These are phyloP conservation scores for Lontra canadensis DNA, from an alignment of 2,113 vertebrate genomes.

Conservation along the genomic window DNA sequence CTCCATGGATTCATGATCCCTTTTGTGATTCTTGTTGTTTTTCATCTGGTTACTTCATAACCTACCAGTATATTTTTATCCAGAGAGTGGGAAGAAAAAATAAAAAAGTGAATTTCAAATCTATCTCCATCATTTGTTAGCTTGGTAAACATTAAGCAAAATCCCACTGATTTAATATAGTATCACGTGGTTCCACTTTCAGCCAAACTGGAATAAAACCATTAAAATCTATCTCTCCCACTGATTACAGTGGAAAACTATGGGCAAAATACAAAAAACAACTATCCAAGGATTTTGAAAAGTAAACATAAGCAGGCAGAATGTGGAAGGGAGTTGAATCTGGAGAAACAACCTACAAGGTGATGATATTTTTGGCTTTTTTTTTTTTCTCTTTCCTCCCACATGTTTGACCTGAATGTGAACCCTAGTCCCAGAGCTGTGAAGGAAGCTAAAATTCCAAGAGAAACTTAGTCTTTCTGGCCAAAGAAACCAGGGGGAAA, in stretches of 20 bases:
- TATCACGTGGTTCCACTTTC: background rate
- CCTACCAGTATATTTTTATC: background rate
- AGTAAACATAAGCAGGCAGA: background rate
- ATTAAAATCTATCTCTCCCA: background rate
- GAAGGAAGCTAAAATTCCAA: background rate
- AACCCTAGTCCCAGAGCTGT: background rate
- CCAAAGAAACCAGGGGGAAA: background rate
- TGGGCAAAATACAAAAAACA: background rate
- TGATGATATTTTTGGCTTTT: background rate
- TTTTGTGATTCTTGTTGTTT: background rate
- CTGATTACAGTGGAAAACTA: background rate
- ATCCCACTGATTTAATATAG: background rate
- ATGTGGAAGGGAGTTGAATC: background rate
- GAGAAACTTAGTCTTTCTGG: background rate
- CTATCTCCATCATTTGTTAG: background rate
- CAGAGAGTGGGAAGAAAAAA: background rate
- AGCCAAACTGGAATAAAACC: background rate
- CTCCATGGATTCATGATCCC: background rate
- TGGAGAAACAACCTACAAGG: background rate
- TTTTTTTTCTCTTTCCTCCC: background rate
- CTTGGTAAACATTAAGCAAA: background rate
- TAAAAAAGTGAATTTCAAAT: constrained; percentile 8
- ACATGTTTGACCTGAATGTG: background rate
- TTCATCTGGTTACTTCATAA: background rate
- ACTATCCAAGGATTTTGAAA: background rate